Evolutionary conservation across 2,797 vertebrate genomes (phyloP).

Genomic region (Cirrhinus molitorella): DNA sequence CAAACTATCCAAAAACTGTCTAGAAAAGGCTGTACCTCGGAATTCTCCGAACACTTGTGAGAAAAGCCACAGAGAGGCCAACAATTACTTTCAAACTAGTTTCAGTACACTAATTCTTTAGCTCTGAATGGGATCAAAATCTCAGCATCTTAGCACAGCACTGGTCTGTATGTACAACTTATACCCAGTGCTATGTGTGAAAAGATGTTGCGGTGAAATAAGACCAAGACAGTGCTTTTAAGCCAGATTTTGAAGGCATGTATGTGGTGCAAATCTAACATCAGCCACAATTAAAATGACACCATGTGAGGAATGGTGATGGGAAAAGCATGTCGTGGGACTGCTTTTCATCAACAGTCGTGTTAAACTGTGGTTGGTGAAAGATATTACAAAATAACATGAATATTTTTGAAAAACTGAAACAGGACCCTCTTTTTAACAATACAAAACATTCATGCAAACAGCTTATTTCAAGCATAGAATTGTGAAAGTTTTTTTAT

Average conservation of each 20-base stretch:
- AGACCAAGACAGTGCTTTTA: not conserved
- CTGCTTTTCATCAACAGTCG: conserved; percentile 14
- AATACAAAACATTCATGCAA: conserved; percentile 5
- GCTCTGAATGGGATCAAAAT: not conserved
- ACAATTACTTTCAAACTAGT: not conserved
- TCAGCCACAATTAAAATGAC: conserved; percentile 6
- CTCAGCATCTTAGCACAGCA: not conserved
- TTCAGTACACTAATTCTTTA: not conserved
- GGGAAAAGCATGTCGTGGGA: not conserved
- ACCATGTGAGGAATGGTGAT: conserved; percentile 11
- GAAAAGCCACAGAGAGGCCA: not conserved
- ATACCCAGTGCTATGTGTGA: not conserved
- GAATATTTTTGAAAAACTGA: not conserved
- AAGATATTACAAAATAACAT: not conserved
- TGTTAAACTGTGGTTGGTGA: not conserved
- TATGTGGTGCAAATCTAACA: conserved; percentile 3
- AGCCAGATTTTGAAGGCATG: not conserved
- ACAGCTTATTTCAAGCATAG: not conserved
- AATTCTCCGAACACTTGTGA: not conserved
- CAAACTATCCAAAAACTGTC: not conserved
- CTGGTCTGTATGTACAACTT: not conserved
- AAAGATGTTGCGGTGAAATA: not conserved
- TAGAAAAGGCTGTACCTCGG: not conserved
- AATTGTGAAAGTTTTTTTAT: too few relatives aligned
- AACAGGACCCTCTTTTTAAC: not conserved